Evolutionary conservation across 2,888 invertebrate genomes (phyloP).

Genomic region (Drosophila atroscutellata): DNA sequence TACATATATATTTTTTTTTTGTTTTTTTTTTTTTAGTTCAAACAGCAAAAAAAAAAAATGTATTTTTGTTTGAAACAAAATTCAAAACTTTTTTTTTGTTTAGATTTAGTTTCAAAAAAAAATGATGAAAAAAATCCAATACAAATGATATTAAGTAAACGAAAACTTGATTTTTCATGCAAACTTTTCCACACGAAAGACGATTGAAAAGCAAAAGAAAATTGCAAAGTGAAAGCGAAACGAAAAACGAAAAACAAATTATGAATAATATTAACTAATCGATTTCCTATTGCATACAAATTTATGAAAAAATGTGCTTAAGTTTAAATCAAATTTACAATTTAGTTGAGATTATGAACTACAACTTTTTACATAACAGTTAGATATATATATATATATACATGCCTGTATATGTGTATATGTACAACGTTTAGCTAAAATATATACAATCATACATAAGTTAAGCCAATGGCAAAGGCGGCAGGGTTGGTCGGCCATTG

Average conservation of each 20-base stretch:
- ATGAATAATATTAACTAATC: constrained; percentile 46
- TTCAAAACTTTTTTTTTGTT: constrained; percentile 24
- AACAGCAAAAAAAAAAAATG: constrained; percentile 21
- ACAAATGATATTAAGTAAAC: constrained; percentile 64
- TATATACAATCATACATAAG: constrained; percentile 53
- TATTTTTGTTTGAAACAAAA: constrained; percentile 63
- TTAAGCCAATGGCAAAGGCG: constrained; percentile 59
- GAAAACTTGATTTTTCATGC: constrained; percentile 47
- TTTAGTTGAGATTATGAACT: constrained; percentile 77
- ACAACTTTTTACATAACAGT: constrained; percentile 56
- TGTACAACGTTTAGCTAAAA: constrained; percentile 48
- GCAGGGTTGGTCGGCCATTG: constrained; percentile 36
- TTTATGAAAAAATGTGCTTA: constrained; percentile 75
- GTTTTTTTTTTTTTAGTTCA: constrained; percentile 48
- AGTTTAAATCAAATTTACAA: constrained; percentile 80
- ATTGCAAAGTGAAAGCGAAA: constrained; percentile 1
- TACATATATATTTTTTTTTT: constrained; percentile 26
- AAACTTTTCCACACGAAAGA: constrained; percentile 37
- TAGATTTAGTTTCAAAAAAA: constrained; percentile 45
- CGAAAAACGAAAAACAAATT: constrained; percentile 4
- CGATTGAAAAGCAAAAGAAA: constrained; percentile 19
- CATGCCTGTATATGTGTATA: constrained; percentile 26
- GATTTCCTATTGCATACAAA: constrained; percentile 77
- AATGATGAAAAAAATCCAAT: constrained; percentile 25
- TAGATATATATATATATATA: constrained; percentile 38